Percentiles rank a stretch among this genome's conserved stretches.
phyloP scores from a whole-genome alignment of 2,888 invertebrate genomes.

The Lacanobia wlatinum region DNA sequence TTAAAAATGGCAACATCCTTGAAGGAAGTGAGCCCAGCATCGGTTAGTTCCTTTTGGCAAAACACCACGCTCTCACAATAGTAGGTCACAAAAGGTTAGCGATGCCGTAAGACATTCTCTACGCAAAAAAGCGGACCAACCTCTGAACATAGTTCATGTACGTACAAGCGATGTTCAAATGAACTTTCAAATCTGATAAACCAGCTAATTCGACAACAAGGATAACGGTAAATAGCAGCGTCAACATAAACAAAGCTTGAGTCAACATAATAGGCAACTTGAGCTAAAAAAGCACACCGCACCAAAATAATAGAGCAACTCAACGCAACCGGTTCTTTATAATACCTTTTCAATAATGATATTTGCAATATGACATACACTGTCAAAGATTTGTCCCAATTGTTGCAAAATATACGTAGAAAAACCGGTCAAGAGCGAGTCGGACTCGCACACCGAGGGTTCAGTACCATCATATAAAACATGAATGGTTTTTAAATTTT shows the following conservation, averaged over 20 bases:
- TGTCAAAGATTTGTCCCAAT: no score
- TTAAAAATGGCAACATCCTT: slow-evolving; percentile 54
- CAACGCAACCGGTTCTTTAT: slow-evolving; percentile 26
- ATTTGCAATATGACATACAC: background rate
- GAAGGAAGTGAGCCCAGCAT: slow-evolving; percentile 31
- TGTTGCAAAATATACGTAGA: no score
- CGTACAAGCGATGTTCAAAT: background rate
- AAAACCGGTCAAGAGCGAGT: no score
- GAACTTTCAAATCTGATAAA: slow-evolving; percentile 17
- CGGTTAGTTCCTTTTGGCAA: slow-evolving; percentile 36
- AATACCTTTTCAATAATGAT: background rate
- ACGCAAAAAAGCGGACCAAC: slow-evolving; percentile 26
- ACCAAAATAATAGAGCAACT: slow-evolving; percentile 24
- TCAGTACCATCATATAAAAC: no score
- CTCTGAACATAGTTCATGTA: slow-evolving; percentile 21
- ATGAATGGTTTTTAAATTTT: no score
- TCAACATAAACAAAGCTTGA: slow-evolving; percentile 27
- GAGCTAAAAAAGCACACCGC: slow-evolving; percentile 37
- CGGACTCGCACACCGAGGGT: no score
- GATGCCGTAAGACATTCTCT: slow-evolving; percentile 30
- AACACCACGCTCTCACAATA: slow-evolving; percentile 39
- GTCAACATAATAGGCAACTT: slow-evolving; percentile 21
- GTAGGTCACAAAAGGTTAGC: slow-evolving; percentile 60
- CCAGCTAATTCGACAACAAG: slow-evolving; percentile 10
- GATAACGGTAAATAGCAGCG: slow-evolving; percentile 30